Base-by-base conservation (phyloP, 2,888 invertebrate genomes). In the Seira musarum region DNA sequence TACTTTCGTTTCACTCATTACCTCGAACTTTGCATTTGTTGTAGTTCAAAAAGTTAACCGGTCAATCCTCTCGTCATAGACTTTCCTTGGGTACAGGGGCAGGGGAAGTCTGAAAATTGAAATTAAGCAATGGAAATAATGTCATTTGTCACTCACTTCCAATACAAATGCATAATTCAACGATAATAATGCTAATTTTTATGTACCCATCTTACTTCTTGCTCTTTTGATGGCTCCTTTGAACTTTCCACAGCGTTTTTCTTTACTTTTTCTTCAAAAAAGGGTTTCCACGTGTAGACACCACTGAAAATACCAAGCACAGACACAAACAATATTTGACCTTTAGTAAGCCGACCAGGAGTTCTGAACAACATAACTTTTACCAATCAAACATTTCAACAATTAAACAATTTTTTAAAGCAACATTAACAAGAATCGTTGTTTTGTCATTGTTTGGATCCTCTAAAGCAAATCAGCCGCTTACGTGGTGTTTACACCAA, bases 241-340 rank as follows among this genome's bases (percentile, higher is more conserved):
- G 8, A 13, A 10, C 6, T 15, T 61, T 24, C 65, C 1, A 30
- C 65, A 30, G 8, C 30, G 3, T 30, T 65, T 65, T 30, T 65
- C 35, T 65, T 30, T 30, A 25, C 8, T 25, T 53, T n/a, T 24
- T 82, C 64, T 71, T 85, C 69, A 46, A 91, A 88, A 6, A 90
- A 60, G 1, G 91, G 91, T 87, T 88, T 90, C 91, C 91, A 91
- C 85, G 91, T 90, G 84, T 91, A 91, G 82, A 90, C 84, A 82
- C 91, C 91, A 74, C 90, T 87, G 63, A 90, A 85, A 70, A 90
- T 88, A 25, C 91, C 91, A 68, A 91, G 82, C 83, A 90, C 80
- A 40, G 89, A 87, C 15, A 88, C 89, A 63, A 91, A 78, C 69
- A 88, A 85, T 80, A 91, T 81, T 87, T 91, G 90, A 71, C 88